Percentiles rank a stretch among this genome's conserved stretches.
Evolutionary conservation across 2,888 invertebrate species (phyloP).

Genomic region (Unio pictorum): DNA sequence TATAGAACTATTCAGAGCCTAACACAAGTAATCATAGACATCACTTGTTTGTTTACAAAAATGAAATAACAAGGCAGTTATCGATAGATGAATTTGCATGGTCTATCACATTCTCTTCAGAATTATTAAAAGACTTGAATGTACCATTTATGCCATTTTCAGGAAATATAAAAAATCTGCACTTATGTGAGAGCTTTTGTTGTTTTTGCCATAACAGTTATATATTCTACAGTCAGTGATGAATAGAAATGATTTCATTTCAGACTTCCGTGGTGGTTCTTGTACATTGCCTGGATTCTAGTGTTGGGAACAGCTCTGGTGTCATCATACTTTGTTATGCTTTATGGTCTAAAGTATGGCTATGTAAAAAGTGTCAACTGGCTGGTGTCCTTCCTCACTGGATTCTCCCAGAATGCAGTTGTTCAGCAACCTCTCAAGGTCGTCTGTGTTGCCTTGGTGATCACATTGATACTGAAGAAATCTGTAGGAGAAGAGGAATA

Average conservation of each 20-base stretch:
- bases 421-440: slow-evolving; percentile 57
- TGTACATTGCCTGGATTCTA: slow-evolving; percentile 57
- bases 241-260: slow-evolving; percentile 4
- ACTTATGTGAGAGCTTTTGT: too few relatives aligned
- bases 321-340: slow-evolving; percentile 59
- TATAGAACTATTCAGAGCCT: too few relatives aligned
- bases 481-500: slow-evolving; percentile 37
- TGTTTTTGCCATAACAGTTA: too few relatives aligned
- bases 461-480: slow-evolving; percentile 48
- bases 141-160: too few relatives aligned
- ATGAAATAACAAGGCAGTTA: too few relatives aligned
- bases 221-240: too few relatives aligned
- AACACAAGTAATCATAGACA: too few relatives aligned
- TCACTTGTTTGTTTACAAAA: too few relatives aligned
- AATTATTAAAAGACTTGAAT: too few relatives aligned
- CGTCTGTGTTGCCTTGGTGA: slow-evolving; percentile 34
- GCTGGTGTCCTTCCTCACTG: slow-evolving; percentile 59
- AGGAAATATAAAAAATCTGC: too few relatives aligned
- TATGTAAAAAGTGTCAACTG: slow-evolving; percentile 57
- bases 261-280: slow-evolving; percentile 64
- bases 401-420: slow-evolving; percentile 54
- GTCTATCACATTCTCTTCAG: too few relatives aligned
- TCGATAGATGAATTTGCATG: too few relatives aligned
- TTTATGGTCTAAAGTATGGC: slow-evolving; percentile 64
- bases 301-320: slow-evolving; percentile 37